A percentile compares a stretch with the other conserved stretches of the same genome.
Evolutionary conservation across 1,140 invertebrate species (phyloP).

Genomic region (Elymnias hypermnestra): DNA sequence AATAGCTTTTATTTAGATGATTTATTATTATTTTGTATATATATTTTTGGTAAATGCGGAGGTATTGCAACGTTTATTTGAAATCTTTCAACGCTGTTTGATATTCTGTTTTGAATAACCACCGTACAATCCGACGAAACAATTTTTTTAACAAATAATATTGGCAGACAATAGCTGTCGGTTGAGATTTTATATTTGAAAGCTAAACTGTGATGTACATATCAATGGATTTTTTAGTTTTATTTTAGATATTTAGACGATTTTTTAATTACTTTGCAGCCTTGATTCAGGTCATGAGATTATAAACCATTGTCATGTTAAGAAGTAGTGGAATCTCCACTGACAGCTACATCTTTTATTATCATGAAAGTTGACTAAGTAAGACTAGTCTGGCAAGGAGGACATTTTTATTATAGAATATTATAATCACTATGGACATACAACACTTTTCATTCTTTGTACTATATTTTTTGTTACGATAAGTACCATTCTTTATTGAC

Average conservation of each 20-base stretch:
- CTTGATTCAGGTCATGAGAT: too few species aligned
- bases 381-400: constrained; percentile 15
- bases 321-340: constrained; percentile 3
- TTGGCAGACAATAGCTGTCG: constrained; percentile 22
- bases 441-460: too few species aligned
- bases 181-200: constrained; percentile 10
- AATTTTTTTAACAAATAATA: constrained; percentile 25
- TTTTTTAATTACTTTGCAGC: too few species aligned
- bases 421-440: too few species aligned
- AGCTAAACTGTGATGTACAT: constrained; percentile 8
- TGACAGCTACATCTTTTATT: constrained; percentile 14
- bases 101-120: constrained; percentile 3
- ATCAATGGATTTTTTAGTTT: too few species aligned
- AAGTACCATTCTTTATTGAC: too few species aligned
- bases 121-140: constrained; percentile 17
- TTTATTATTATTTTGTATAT: neutral
- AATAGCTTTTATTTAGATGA: too few species aligned
- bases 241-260: too few species aligned
- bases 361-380: constrained; percentile 14
- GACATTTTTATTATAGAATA: constrained; percentile 6
- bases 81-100: neutral
- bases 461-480: too few species aligned
- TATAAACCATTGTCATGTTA: too few species aligned
- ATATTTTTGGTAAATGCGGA: constrained; percentile 14
- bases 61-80: neutral